These are phyloP conservation scores for Leptopterna dolabrata DNA, from an alignment of 2,888 invertebrate species.

Conservation along the genomic window DNA sequence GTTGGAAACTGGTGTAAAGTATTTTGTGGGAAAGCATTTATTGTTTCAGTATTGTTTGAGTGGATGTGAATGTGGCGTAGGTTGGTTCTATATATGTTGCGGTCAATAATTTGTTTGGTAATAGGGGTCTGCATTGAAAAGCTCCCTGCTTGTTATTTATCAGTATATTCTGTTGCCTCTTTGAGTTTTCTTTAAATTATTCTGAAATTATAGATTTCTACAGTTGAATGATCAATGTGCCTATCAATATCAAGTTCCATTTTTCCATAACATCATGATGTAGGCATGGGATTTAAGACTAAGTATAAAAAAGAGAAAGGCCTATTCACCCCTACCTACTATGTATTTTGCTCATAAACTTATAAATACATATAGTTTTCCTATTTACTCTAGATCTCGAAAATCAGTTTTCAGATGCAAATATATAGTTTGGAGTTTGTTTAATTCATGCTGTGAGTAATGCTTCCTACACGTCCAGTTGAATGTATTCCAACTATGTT, in stretches of 20 bases:
- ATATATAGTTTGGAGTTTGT: background rate
- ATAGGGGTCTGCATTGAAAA: no score
- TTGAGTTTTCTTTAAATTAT: no score
- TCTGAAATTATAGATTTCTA: no score
- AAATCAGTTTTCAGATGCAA: background rate
- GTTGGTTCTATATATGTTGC: no score
- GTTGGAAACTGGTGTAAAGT: no score
- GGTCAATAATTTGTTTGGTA: no score
- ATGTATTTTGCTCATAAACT: background rate
- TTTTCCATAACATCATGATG: background rate
- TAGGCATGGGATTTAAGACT: background rate
- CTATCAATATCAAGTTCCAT: background rate
- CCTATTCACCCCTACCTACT: background rate
- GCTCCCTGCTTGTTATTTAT: no score
- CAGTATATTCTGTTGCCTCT: no score
- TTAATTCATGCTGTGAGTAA: background rate
- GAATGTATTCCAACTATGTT: background rate
- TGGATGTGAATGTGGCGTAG: no score
- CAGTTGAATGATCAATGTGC: background rate
- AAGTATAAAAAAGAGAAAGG: conserved; percentile 6
- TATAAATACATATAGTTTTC: background rate
- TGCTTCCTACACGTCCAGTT: background rate
- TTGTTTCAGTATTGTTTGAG: no score
- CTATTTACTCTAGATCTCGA: background rate
- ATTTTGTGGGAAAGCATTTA: no score